Base-by-base conservation (phyloP, 2,888 invertebrate species). In the Calameuta filiformis region DNA sequence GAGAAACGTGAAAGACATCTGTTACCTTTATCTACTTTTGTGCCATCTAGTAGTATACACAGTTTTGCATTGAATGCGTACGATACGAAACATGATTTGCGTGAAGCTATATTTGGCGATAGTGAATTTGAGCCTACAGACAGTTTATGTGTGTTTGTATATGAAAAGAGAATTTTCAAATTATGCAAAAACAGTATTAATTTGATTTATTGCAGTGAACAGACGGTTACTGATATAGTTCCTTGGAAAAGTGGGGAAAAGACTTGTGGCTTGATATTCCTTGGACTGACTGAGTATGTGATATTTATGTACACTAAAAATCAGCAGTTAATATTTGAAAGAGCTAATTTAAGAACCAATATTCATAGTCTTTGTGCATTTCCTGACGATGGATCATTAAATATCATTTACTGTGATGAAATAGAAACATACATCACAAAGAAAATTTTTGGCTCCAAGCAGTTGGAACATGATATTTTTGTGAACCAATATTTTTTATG, bases 71-170 rank as follows among this genome's bases (percentile, higher is more conserved):
- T 56, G 23, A 56, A 56, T 56, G 23, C 56, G 2, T 56, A 9
- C 2, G 56, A 56, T 56, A 56, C 56, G 23, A 3, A 56, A 23
- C 33, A 71, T 34, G 71, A 30, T 31, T 34, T 71, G 33, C 71
- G 71, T 30, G 33, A 33, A 31, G 71, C 71, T 31, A 23, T 71
- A 71, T 71, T 33, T 34, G 71, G 33, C 1, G 12, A 71, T 71
- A 31, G 31, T 33, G 34, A 31, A 2, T 34, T 33, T 34, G 71
- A 71, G 33, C n/a, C 71, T 31, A 12, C 34, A 31, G 34, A 71
- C 33, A 35, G 79, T 77, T 78, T 85, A n/a, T 90, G 87, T 75
- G 56, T 91, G 1, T 81, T 91, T 15, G 81, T 80, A 12, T 79
- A 86, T n/a, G 80, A 80, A 11, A 86, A 81, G 11, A 86, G 84